Evolutionary conservation across 2,113 vertebrate species (phyloP).

Genomic region (Microcebus griseorufus): DNA sequence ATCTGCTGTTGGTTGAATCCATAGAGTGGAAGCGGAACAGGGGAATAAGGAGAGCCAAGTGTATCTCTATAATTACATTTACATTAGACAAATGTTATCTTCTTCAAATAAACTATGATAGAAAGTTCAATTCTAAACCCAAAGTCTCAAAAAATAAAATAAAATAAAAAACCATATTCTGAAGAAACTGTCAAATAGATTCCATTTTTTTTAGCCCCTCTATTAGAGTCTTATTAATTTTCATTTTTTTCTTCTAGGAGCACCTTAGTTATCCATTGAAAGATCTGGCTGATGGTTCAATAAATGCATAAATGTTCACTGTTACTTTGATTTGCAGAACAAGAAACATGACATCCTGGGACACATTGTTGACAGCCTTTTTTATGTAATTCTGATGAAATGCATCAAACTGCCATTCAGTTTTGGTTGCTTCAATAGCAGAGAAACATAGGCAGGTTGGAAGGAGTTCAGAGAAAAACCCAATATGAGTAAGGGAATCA

Average conservation of each 20-base stretch:
- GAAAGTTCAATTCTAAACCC: background rate
- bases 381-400: constrained; percentile 60
- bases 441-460: constrained; percentile 53
- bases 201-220: constrained; percentile 15
- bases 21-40: no score
- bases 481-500: constrained; percentile 20
- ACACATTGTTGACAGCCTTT: background rate
- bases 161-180: background rate
- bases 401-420: constrained; percentile 52
- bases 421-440: constrained; percentile 20
- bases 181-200: constrained; percentile 7
- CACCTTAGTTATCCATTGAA: constrained; percentile 45
- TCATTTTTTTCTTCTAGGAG: constrained; percentile 47
- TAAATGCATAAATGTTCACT: constrained; percentile 45
- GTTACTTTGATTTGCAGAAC: constrained; percentile 62
- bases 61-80: background rate
- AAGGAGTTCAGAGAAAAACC: constrained; percentile 49
- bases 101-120: background rate
- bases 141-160: background rate
- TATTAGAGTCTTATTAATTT: constrained; percentile 52
- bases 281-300: constrained; percentile 58
- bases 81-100: background rate
- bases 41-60: no score
- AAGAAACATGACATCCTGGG: constrained; percentile 37
- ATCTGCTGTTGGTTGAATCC: no score